Evolutionary conservation across 2,797 vertebrate species (phyloP), one percentile per base, ranked within the genome.

Genomic region (Chelmon rostratus): DNA sequence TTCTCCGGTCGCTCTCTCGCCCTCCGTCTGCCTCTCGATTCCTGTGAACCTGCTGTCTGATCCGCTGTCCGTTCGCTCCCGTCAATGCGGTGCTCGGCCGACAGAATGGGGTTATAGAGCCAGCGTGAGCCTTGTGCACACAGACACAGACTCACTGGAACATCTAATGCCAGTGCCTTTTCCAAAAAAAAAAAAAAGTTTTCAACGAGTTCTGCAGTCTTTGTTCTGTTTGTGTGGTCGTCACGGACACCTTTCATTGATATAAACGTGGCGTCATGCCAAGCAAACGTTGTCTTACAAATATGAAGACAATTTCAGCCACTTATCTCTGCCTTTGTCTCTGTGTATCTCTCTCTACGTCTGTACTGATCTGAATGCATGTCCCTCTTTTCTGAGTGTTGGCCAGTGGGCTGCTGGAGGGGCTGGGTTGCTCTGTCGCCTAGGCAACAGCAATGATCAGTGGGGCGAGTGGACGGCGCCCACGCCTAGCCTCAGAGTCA

Each of bases 61-160:
- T 87, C 73, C n/a, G 0, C 81, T 83, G 85, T 84, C 86, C 74
- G 52, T 38, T 91, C 79, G 33, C 44, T 88, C 79, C 83, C 64
- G 8, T 90, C 84, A 85, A 28, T 62, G 0, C 76, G 25, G 72
- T 71, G 13, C 73, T 76, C 62, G 8, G 78, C 71, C 21, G 88
- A 93, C 92, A 93, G 91, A 93, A 93, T 94, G 89, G 84, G 92
- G 89, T 88, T 91, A 90, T 33, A 50, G 79, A 89, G 81, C 70
- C 78, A 54, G 79, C 69, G 0, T 79, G 83, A 85, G 80, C 40
- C 42, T 69, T 16, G 25, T 52, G 1, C 75, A 57, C 68, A 21
- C 68, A 69, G 52, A 78, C 66, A 21, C 12, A 46, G 57, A 38
- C 76, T 53, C 35, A 11, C 66, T 71, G n/a, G n/a, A 23, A 70